Conservation (phyloP, 2,888 invertebrate genomes). For the Eristalinus sepulchralis region DNA sequence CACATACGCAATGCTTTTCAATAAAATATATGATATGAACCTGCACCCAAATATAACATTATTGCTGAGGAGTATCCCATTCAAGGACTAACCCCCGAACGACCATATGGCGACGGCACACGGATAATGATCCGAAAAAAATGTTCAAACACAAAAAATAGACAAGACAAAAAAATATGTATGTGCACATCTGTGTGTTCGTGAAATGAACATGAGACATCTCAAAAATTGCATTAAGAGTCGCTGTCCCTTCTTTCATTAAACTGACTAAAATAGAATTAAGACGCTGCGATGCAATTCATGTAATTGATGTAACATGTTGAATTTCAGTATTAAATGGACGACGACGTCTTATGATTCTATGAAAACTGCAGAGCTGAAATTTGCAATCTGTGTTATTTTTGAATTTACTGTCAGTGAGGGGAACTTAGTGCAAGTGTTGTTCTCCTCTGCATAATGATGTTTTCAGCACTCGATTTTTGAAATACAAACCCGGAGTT, state of each 20-base stretch:
- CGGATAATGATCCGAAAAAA: constrained; percentile 44
- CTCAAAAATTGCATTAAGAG: constrained; percentile 19
- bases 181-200: neutral
- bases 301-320: neutral
- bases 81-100: constrained; percentile 22
- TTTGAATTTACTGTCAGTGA: neutral
- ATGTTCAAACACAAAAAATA: constrained; percentile 22
- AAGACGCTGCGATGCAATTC: neutral
- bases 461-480: neutral
- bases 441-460: neutral
- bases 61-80: constrained; percentile 29
- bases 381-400: neutral
- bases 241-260: neutral
- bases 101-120: constrained; percentile 58
- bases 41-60: constrained; percentile 56
- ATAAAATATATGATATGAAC: constrained; percentile 37
- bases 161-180: constrained; percentile 12
- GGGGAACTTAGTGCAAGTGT: neutral
- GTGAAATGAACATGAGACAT: neutral
- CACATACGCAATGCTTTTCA: constrained; percentile 47
- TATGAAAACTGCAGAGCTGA: neutral
- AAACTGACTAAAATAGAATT: constrained; percentile 31
- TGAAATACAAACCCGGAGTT: neutral
- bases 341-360: neutral
- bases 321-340: neutral